Evolutionary conservation across 2,888 invertebrate species (phyloP).

Genomic region (Pandemis heparana): DNA sequence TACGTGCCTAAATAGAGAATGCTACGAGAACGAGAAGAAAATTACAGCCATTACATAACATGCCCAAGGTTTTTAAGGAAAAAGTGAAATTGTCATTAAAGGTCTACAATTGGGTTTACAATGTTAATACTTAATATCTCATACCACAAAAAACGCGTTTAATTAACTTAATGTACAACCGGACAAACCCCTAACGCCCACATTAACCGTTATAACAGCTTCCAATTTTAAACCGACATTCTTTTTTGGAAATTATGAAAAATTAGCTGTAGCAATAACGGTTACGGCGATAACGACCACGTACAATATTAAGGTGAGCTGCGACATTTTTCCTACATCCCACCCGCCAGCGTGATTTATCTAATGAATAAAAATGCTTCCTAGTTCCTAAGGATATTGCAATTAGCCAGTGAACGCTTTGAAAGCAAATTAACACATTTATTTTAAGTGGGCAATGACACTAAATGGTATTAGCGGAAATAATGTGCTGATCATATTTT

Average conservation of each 20-base stretch:
- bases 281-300: constrained; percentile 70
- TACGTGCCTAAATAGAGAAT: no score
- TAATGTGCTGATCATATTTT: constrained; percentile 5
- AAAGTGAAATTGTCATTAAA: no score
- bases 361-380: constrained; percentile 84
- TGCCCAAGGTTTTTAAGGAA: no score
- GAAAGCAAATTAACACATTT: constrained; percentile 60
- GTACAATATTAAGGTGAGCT: constrained; percentile 83
- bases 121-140: background rate
- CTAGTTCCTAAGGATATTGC: constrained; percentile 68
- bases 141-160: background rate
- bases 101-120: no score
- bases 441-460: constrained; percentile 31
- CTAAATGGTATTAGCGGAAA: constrained; percentile 2
- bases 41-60: no score
- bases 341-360: constrained; percentile 76
- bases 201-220: constrained; percentile 32
- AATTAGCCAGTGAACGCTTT: constrained; percentile 68
- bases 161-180: background rate
- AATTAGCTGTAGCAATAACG: constrained; percentile 78
- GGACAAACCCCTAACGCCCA: constrained; percentile 22
- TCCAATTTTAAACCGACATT: constrained; percentile 49
- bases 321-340: constrained; percentile 82
- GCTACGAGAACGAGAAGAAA: no score
- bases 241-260: constrained; percentile 79